phyloP scores from a whole-genome alignment of 2,113 vertebrate species.

The Microcebus jonahi region DNA sequence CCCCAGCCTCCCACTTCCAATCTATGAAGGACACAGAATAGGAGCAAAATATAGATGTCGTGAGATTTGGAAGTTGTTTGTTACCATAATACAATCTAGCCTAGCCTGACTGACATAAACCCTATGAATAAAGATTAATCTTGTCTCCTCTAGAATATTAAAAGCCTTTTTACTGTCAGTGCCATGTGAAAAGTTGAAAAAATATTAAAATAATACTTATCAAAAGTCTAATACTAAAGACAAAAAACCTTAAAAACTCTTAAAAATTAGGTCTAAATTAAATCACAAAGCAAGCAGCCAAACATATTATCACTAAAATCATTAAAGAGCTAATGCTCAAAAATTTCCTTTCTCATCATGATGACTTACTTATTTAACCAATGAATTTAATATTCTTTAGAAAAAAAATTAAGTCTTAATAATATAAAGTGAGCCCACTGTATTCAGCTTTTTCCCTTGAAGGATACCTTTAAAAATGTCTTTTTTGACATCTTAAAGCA shows the following conservation, averaged over 20 bases:
- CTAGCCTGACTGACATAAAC: neutral
- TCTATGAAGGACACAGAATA: neutral
- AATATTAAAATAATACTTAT: neutral
- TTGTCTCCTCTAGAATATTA: neutral
- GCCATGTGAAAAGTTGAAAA: neutral
- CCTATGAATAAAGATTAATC: neutral
- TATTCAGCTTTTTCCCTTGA: neutral
- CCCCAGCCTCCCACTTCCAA: too few species aligned
- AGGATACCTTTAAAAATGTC: neutral
- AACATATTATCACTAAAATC: neutral
- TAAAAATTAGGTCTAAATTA: neutral
- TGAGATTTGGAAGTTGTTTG: neutral
- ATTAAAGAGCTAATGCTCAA: neutral
- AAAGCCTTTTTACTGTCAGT: neutral
- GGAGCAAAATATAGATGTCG: neutral
- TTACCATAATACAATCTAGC: neutral
- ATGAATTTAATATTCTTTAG: neutral
- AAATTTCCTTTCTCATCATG: neutral
- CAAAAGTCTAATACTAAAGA: neutral
- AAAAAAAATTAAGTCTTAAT: slow-evolving; percentile 10
- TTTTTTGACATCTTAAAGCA: neutral
- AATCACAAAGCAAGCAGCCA: neutral
- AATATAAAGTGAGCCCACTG: neutral
- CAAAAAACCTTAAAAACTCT: neutral
- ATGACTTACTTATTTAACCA: neutral